Percentiles rank a stretch among this genome's conserved stretches.
Conservation (phyloP, 2,113 vertebrate genomes). For the Dicrurus megarhynchus region DNA sequence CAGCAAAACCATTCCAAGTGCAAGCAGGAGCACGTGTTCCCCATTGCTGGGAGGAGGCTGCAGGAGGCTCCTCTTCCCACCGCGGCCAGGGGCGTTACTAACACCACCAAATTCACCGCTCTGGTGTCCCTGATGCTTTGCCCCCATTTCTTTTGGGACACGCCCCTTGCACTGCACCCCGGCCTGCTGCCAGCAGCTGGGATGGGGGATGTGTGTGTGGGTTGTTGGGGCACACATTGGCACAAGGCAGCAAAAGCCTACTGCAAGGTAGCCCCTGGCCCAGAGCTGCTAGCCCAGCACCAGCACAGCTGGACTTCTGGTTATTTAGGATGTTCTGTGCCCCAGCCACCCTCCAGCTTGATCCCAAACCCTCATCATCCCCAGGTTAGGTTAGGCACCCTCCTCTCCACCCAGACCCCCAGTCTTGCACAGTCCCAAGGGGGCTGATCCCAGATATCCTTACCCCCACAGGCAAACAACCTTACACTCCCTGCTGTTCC, state of each 20-base stretch:
- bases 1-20: background rate
- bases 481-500: background rate
- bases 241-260: background rate
- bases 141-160: background rate
- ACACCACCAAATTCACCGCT: background rate
- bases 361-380: background rate
- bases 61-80: background rate
- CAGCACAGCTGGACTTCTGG: fast-evolving
- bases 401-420: too few relatives aligned
- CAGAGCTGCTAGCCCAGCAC: background rate
- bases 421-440: background rate
- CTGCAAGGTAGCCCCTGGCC: background rate
- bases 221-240: too few relatives aligned
- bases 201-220: fast-evolving
- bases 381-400: background rate
- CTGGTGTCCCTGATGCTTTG: background rate
- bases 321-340: background rate
- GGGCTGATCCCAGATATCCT: background rate
- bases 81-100: background rate
- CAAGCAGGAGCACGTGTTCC: background rate
- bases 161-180: too few relatives aligned
- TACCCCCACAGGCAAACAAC: background rate
- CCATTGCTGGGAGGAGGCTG: background rate
- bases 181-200: background rate
- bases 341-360: background rate